A percentile compares a stretch with the other conserved stretches of the same genome.
These are phyloP conservation scores for Ochlodes sylvanus DNA, from an alignment of 2,888 invertebrate species.

Conservation along the genomic window DNA sequence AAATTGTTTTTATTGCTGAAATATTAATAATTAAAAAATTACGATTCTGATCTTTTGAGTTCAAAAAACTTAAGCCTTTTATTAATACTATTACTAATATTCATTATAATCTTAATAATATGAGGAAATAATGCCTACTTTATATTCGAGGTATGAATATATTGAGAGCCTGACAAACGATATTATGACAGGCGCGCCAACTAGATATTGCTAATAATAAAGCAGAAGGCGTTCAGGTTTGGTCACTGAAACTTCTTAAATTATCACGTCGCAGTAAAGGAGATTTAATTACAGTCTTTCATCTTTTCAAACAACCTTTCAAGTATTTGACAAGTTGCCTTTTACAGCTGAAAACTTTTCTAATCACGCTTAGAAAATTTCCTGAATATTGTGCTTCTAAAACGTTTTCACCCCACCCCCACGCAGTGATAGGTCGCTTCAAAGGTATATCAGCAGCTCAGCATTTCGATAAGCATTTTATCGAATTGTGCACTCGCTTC, in stretches of 20 bases:
- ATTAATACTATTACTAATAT: no score
- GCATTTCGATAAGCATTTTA: background rate
- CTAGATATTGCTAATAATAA: constrained; percentile 22
- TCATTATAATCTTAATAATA: no score
- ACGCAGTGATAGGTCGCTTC: background rate
- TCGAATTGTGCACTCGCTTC: background rate
- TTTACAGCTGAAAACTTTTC: constrained; percentile 31
- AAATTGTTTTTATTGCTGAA: no score
- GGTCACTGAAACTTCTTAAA: constrained; percentile 23
- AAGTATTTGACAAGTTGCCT: constrained; percentile 34
- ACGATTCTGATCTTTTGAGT: no score
- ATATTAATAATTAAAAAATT: no score
- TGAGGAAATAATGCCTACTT: background rate
- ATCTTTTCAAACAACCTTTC: constrained; percentile 29
- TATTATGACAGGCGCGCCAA: background rate
- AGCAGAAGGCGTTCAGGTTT: constrained; percentile 28
- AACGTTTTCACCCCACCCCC: constrained; percentile 7
- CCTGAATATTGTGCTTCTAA: constrained; percentile 21
- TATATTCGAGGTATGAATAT: background rate
- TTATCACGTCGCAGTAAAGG: constrained; percentile 18
- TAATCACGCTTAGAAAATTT: constrained; percentile 33
- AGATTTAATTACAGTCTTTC: constrained; percentile 35
- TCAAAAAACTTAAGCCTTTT: no score
- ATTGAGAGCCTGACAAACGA: constrained; percentile 14
- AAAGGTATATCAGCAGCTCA: background rate